Evolutionary conservation across 2,797 vertebrate genomes (phyloP).

Genomic region (Sandelia bainsii): DNA sequence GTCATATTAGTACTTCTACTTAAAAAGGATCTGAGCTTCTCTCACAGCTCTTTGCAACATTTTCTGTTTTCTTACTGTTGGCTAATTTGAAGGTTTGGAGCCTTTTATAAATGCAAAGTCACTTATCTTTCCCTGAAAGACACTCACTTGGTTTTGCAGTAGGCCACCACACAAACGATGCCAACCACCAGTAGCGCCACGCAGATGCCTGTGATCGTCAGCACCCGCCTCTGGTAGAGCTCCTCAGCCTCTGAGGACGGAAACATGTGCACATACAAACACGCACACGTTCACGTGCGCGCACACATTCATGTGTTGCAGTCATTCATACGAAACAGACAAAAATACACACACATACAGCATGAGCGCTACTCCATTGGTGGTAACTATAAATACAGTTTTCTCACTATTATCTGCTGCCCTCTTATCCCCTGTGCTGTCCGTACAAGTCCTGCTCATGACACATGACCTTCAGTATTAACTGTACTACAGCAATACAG

Average conservation of each 20-base stretch:
- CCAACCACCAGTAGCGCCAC: constrained; percentile 96
- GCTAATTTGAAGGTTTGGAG: constrained; percentile 28
- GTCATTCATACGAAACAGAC: constrained; percentile 34
- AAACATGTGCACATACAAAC: constrained; percentile 49
- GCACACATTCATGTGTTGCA: constrained; percentile 28
- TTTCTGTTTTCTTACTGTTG: background rate
- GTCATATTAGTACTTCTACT: too few species aligned
- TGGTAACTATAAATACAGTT: constrained; percentile 36
- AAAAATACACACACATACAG: constrained; percentile 44
- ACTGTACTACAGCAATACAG: constrained; percentile 38
- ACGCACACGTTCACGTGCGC: constrained; percentile 15
- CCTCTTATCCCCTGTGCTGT: constrained; percentile 54
- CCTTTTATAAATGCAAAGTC: constrained; percentile 6
- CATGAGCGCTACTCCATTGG: constrained; percentile 66
- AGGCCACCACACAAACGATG: constrained; percentile 97
- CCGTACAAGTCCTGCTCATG: constrained; percentile 33
- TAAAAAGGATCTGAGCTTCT: too few species aligned
- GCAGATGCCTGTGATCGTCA: constrained; percentile 98
- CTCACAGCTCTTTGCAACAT: background rate
- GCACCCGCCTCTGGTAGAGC: constrained; percentile 96
- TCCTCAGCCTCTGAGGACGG: constrained; percentile 91
- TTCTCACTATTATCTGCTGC: constrained; percentile 49
- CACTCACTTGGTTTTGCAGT: constrained; percentile 99
- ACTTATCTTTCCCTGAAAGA: constrained; percentile 26
- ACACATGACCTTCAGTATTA: constrained; percentile 42